Percentiles rank a stretch among this genome's conserved stretches.
phyloP scores from a whole-genome alignment of 2,888 invertebrate genomes.

The Coelinius sp. region DNA sequence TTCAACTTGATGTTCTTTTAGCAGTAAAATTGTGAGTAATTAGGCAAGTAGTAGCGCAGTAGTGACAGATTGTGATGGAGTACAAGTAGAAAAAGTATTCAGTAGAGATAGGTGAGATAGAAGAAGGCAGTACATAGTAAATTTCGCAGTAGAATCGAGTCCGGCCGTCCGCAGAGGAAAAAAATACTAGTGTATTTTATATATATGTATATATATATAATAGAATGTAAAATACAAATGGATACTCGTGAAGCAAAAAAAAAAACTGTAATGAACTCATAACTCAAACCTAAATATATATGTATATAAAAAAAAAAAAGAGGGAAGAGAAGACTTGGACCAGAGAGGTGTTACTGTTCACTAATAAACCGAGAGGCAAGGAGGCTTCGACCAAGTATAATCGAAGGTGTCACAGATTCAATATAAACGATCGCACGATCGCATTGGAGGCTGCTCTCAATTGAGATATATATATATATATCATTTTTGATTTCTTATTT shows the following conservation, averaged over 20 bases:
- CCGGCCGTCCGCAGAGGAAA: constrained; percentile 12
- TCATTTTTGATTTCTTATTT: not conserved
- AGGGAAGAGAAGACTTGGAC: constrained; percentile 70
- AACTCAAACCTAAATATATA: constrained; percentile 67
- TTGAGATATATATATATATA: too few species aligned
- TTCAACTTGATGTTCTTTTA: not conserved
- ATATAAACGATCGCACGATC: constrained; percentile 52
- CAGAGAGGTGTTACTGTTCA: constrained; percentile 71
- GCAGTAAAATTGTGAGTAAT: constrained; percentile 19
- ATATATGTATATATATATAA: too few species aligned
- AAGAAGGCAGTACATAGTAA: constrained; percentile 8
- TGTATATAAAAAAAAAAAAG: too few species aligned
- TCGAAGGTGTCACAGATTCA: constrained; percentile 62
- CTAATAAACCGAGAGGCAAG: constrained; percentile 72
- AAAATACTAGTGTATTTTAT: too few species aligned
- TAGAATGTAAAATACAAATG: not conserved
- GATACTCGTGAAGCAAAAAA: constrained; percentile 8
- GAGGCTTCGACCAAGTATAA: constrained; percentile 69
- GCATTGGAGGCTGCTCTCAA: constrained; percentile 35
- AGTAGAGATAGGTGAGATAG: not conserved
- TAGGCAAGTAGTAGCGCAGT: constrained; percentile 29
- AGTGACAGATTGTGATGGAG: constrained; percentile 24
- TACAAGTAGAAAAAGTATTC: not conserved
- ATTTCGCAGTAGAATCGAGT: constrained; percentile 22
- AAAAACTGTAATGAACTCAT: constrained; percentile 55